Evolutionary conservation across 2,113 vertebrate species (phyloP).

Genomic region (Nycticorax nycticorax): DNA sequence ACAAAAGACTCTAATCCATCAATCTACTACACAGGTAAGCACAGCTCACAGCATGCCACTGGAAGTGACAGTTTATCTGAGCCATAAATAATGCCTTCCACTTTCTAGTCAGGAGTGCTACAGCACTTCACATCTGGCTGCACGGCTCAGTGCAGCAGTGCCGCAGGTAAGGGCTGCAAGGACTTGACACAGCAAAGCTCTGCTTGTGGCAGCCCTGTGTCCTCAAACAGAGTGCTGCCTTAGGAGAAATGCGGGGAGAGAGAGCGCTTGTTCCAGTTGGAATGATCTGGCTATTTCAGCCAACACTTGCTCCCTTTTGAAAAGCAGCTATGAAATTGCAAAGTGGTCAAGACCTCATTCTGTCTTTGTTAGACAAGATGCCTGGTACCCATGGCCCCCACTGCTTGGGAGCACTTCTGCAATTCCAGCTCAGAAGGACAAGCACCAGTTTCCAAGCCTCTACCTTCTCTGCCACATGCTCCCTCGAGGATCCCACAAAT

Average conservation of each 20-base stretch:
- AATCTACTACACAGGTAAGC: neutral
- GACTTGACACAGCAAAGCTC: neutral
- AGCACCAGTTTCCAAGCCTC: neutral
- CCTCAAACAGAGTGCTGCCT: neutral
- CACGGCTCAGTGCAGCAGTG: neutral
- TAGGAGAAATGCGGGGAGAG: neutral
- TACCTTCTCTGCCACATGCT: neutral
- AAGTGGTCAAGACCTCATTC: neutral
- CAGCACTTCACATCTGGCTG: neutral
- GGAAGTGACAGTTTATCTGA: neutral
- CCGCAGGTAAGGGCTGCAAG: neutral
- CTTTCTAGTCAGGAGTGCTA: neutral
- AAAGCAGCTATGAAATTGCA: neutral
- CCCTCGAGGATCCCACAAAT: neutral
- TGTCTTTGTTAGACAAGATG: neutral
- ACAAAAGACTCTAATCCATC: neutral
- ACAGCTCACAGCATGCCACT: neutral
- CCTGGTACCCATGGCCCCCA: rapidly evolving
- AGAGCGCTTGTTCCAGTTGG: neutral
- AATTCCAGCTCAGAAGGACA: neutral
- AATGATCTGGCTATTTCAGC: neutral
- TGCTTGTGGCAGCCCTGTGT: rapidly evolving
- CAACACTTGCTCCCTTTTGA: neutral
- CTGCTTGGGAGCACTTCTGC: neutral
- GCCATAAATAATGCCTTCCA: neutral